Evolutionary conservation across 1,140 invertebrate species (phyloP), one percentile per base, ranked within the genome.

Genomic region (Oryzaephilus surinamensis): DNA sequence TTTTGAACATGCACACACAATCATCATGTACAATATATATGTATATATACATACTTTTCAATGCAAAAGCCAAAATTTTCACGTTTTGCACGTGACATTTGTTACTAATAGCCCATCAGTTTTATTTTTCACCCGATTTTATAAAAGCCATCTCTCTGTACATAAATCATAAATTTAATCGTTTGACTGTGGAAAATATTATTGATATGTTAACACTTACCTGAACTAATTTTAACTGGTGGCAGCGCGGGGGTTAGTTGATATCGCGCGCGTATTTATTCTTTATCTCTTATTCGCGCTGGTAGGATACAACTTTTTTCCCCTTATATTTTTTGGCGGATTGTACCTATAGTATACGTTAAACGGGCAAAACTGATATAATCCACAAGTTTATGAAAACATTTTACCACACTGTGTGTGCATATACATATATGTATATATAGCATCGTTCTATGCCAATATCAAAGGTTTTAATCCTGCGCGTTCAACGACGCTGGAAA

Each of bases 131-230:
- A 16, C 28, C 33, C 46, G 46, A 36, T 38, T 43, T 43, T 43
- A 44, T 31, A 31, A 43, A 37, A 44, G 37, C 46, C 33, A 36
- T 45, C 45, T 47, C 44, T 33, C 41, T 47, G 47, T 43, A 41
- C 43, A 54, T 51, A 54, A 51, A 51, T 51, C 49, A 54, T 47
- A 49, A 47, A 47, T 52, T 54, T n/a, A n/a, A n/a, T 48, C 47
- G 46, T 37, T 23, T 46, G 43, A 50, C 50, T 46, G 47, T 39
- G 46, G 50, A 50, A 52, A 50, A 43, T 42, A 52, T 45, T 52
- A 48, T 52, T 50, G 50, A 38, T 50, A 50, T 47, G 41, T 46
- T 46, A 41, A 42, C 45, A 50, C 48, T 50, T 50, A 50, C 48
- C 48, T 50, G 41, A 26, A 38, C 41, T 36, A 42, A 27, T 36